Conservation (phyloP, 92 coral and sea anemone species). For the Pocillopora grandis region DNA sequence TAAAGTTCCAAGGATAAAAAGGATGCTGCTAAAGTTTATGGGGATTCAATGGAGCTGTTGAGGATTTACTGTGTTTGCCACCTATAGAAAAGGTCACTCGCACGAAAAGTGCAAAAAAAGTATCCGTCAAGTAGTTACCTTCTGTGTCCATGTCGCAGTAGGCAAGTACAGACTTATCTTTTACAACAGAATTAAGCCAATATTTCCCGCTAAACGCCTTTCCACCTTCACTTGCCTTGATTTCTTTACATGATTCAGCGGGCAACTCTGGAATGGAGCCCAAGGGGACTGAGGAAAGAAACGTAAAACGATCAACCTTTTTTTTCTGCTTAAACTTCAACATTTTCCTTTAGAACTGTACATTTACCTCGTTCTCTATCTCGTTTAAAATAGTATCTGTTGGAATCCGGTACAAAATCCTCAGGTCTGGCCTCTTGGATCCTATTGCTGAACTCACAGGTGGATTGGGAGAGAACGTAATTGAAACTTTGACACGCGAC, state of each 20-base stretch:
- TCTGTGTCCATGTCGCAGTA: slow-evolving; percentile 13
- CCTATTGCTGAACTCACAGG: slow-evolving; percentile 16
- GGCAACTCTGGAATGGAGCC: slow-evolving; percentile 20
- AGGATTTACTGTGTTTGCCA: not conserved
- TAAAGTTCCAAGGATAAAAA: too few species aligned
- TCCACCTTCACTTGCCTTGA: slow-evolving; percentile 16
- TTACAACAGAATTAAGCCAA: not conserved
- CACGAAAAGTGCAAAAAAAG: not conserved
- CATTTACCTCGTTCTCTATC: not conserved
- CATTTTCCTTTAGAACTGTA: not conserved
- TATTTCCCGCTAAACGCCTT: slow-evolving; percentile 21
- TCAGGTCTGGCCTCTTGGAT: slow-evolving; percentile 21
- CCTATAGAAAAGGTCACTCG: not conserved
- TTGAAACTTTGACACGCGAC: slow-evolving; percentile 20
- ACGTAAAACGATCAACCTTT: not conserved
- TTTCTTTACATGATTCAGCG: slow-evolving; percentile 19
- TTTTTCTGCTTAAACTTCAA: not conserved
- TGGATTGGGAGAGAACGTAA: not conserved
- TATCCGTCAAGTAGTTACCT: not conserved
- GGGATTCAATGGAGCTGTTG: too few species aligned
- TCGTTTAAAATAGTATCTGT: slow-evolving; percentile 22
- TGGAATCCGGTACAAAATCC: not conserved
- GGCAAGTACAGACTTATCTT: not conserved
- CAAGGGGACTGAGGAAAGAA: not conserved
- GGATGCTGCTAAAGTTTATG: too few species aligned